Base-by-base conservation (phyloP, 2,113 vertebrate species). In the Arizona elegans region DNA sequence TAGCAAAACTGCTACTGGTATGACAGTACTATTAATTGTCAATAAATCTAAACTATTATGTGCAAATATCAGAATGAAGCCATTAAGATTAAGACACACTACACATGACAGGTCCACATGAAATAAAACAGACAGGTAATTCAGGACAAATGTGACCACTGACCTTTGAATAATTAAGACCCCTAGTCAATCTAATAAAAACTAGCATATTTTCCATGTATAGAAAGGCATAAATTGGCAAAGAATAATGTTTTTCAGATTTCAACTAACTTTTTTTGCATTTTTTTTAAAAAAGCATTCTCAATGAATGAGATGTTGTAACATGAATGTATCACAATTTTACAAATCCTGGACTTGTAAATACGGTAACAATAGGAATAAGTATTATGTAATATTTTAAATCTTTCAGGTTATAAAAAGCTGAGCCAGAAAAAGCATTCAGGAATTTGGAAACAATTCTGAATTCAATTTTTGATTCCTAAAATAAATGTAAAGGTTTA, bases 11-110 rank as follows among this genome's bases (percentile, higher is more conserved):
- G 97, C 98, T 98, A 98, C 98, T 97, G 98, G 98, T 98, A 96
- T 98, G 98, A 98, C 96, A 99, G 98, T 98, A 97, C 98, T 98
- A 98, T 98, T 98, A 98, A 98, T 98, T 98, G 98, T 98, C 98
- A 98, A 99, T 99, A 99, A 99, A 99, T 99, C 98, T 98, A 97
- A 98, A 98, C 98, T 98, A 99, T 99, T 99, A 99, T 97, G 99
- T 99, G 99, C 98, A 98, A 99, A 99, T 98, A 98, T 98, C 98
- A 97, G 97, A 98, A 98, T 96, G 97, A 98, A 98, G 98, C 98
- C 98, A 98, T 99, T 99, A 99, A 98, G 98, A 98, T 98, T 98
- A 98, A 97, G 97, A 98, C 97, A 96, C 97, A 97, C 97, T 97
- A 97, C 98, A 70, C 29, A 70, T 65, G 26, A 97, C 98, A 98